Evolutionary conservation across 2,888 invertebrate species (phyloP).

Genomic region (Pollenia angustigena): DNA sequence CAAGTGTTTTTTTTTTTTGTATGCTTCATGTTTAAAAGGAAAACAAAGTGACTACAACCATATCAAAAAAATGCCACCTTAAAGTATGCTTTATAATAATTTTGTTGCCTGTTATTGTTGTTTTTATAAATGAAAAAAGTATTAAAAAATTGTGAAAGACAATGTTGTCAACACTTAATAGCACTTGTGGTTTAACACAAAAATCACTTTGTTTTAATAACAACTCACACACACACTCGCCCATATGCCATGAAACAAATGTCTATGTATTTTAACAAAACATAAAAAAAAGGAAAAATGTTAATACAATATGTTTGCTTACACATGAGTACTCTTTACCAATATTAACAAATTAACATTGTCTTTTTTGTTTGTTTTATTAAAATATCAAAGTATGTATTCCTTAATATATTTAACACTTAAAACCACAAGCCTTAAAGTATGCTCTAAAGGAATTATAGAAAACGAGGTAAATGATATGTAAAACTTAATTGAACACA

Average conservation of each 20-base stretch:
- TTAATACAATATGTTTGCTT: not conserved
- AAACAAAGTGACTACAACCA: conserved; percentile 4
- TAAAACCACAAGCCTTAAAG: conserved; percentile 66
- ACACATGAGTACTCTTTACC: conserved; percentile 1
- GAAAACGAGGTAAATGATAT: conserved; percentile 50
- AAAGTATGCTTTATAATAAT: conserved; percentile 35
- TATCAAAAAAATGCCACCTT: conserved; percentile 10
- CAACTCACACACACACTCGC: conserved; percentile 37
- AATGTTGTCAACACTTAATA: conserved; percentile 72
- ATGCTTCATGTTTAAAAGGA: conserved; percentile 25
- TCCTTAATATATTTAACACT: conserved; percentile 40
- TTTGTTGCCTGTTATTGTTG: conserved; percentile 22
- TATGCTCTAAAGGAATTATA: conserved; percentile 55
- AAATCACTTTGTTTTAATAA: conserved; percentile 71
- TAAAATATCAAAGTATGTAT: not conserved
- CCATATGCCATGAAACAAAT: not conserved
- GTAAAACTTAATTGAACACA: conserved; percentile 60
- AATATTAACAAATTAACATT: not conserved
- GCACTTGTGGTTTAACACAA: conserved; percentile 73
- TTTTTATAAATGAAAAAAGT: conserved; percentile 9
- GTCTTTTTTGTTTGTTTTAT: not conserved
- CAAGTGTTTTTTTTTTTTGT: conserved; percentile 8
- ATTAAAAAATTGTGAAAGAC: conserved; percentile 54
- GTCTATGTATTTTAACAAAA: not conserved
- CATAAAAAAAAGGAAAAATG: not conserved